Evolutionary conservation across 2,888 invertebrate genomes (phyloP), one percentile per base, ranked within the genome.

Genomic region (Tenthredo distinguenda): DNA sequence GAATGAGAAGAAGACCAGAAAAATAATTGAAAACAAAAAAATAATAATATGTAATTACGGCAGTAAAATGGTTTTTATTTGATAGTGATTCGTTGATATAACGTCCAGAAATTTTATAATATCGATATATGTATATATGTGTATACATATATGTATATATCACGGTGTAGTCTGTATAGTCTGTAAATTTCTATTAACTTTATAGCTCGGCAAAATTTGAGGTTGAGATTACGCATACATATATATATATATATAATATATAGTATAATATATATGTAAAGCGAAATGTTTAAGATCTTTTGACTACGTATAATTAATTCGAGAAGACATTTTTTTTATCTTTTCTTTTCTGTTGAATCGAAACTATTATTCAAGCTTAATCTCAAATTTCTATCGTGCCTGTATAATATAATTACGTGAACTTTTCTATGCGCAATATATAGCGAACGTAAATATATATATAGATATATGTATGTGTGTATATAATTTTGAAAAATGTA

Each of bases 351-450:
- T 43, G 3, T n/a, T 37, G 21, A 1, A 40, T 72, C 40, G 12
- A 34, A 37, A 34, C 15, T 47, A 47, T 10, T 10, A 76, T 47
- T 50, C 21, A 47, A 76, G 34, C 58, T 37, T 50, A 58, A 79
- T 79, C 79, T 79, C 79, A 79, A 79, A 55, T 79, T 79, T 79
- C n/a, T 79, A 31, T 79, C 55, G 79, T 79, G 50, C 79, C 79
- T 43, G 12, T 26, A 26, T 55, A 47, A 76, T 26, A 26, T 76
- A n/a, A 47, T 12, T 47, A 76, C 47, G 47, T 76, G 47, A 76
- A 50, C 34, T 79, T 79, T 79, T 79, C 55, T 79, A 79, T 79
- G 58, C 79, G 79, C 58, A 79, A 79, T 62, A 79, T 62, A 62
- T 79, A 55, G 77, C 77, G 50, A 55, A 55, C 31, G 31, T 58